Evolutionary conservation across 2,113 vertebrate species (phyloP).

Genomic region (Toxotes jaculatrix): DNA sequence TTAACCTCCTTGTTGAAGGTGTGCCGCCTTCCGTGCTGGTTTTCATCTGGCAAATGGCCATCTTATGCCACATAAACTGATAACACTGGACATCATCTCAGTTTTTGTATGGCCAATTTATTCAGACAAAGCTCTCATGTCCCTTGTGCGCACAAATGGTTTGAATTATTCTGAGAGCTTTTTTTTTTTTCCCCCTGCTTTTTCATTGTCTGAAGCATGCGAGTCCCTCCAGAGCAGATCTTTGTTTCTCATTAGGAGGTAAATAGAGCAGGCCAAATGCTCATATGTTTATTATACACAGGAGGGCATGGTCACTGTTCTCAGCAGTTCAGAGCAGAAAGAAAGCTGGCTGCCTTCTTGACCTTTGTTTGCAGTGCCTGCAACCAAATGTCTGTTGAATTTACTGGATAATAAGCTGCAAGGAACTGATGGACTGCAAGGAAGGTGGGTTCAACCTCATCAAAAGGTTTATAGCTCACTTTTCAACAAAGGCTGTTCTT

Average conservation of each 20-base stretch:
- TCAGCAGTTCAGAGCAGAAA: conserved; percentile 56
- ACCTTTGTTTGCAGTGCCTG: conserved; percentile 68
- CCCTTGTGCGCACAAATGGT: conserved; percentile 75
- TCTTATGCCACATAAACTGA: conserved; percentile 68
- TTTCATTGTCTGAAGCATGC: conserved; percentile 78
- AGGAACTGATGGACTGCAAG: conserved; percentile 25
- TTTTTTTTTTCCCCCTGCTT: conserved; percentile 46
- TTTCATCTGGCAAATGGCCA: conserved; percentile 63
- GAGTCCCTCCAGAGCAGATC: conserved; percentile 77
- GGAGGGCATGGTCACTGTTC: conserved; percentile 75
- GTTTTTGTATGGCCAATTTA: conserved; percentile 69
- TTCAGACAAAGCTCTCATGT: conserved; percentile 70
- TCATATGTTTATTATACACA: conserved; percentile 80
- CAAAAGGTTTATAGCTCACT: conserved; percentile 23
- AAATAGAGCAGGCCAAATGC: conserved; percentile 79
- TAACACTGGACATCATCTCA: conserved; percentile 63
- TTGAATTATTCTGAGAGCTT: conserved; percentile 76
- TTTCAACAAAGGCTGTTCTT: conserved; percentile 34
- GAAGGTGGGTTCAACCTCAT: conserved; percentile 31
- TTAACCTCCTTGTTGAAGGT: conserved; percentile 29
- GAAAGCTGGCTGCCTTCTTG: conserved; percentile 68
- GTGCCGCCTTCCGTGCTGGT: conserved; percentile 30
- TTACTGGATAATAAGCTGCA: conserved; percentile 54
- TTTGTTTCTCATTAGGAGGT: conserved; percentile 84
- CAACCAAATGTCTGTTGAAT: conserved; percentile 59